Evolutionary conservation across 2,888 invertebrate genomes (phyloP), one percentile per base, ranked within the genome.

Genomic region (Oeneis ivallda): DNA sequence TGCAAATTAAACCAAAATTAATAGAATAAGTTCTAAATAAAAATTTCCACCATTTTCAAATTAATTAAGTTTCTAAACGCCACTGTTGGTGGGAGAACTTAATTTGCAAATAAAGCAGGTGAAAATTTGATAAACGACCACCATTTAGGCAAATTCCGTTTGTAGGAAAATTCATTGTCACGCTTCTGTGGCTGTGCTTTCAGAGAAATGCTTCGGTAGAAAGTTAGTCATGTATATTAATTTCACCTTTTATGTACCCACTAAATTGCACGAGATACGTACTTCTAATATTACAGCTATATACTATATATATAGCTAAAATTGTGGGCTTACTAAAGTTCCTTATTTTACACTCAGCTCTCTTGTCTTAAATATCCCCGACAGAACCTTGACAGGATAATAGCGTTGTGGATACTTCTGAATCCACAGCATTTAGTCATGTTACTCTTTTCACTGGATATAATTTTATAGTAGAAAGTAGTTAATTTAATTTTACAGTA

Each of bases 81-180:
- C 58, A 47, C 62, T 53, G 50, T 50, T 59, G 39, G 53, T 53
- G 19, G 50, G 49, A 62, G 64, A 69, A 69, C 67, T 69, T 69
- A 69, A 68, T 69, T 69, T 59, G 66, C 69, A 67, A 70, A 70
- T 69, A 69, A 71, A 71, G 58, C 69, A 71, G 71, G 71, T 71
- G 71, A 68, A 67, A 71, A 69, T 69, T 69, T 71, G 67, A 71
- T 69, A 66, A 67, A 71, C 66, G 71, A 67, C 57, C 62, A 60
- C 67, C 67, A 71, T 71, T 69, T 66, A 67, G 53, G 53, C 60
- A 56, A 69, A 69, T 66, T 62, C 62, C 62, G 62, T 66, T 62
- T 62, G 58, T 64, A 61, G 59, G 64, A 64, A 64, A 66, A 63
- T 58, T 69, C 69, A 62, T 53, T 69, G 67, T 67, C 58, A 19